Percentiles rank a stretch among this genome's conserved stretches.
Evolutionary conservation across 2,113 vertebrate genomes (phyloP).

Genomic region (Otocyon megalotis): DNA sequence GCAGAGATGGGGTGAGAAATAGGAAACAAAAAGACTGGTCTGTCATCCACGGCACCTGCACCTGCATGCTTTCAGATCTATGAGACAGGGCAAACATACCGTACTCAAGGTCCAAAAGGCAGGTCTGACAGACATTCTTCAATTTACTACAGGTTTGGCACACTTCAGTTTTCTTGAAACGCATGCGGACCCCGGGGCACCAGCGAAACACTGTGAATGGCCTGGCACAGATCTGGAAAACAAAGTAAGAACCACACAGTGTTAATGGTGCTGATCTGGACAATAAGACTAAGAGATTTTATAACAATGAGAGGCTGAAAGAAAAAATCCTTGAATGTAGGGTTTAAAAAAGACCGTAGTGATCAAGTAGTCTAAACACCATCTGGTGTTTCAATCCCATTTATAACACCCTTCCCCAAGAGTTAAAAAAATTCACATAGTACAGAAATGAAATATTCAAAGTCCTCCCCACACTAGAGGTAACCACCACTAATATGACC

Average conservation of each 20-base stretch:
- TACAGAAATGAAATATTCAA: constrained; percentile 37
- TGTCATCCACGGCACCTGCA: background rate
- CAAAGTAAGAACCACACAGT: background rate
- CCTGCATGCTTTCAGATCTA: background rate
- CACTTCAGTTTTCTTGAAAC: constrained; percentile 99
- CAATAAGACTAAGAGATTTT: background rate
- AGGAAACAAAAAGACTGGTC: background rate
- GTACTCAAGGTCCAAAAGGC: constrained; percentile 97
- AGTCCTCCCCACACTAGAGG: background rate
- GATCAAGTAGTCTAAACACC: constrained; percentile 7
- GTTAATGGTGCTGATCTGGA: background rate
- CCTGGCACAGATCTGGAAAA: constrained; percentile 95
- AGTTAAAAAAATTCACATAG: background rate
- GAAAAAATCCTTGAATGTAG: background rate
- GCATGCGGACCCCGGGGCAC: constrained; percentile 98
- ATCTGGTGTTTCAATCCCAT: background rate
- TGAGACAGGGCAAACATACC: constrained; percentile 87
- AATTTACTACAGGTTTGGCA: constrained; percentile 99
- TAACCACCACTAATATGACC: background rate
- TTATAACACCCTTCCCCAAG: background rate
- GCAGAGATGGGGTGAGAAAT: background rate
- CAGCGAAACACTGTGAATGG: constrained; percentile 99
- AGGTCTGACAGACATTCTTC: constrained; percentile 99
- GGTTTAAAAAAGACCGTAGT: background rate
- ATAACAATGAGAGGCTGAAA: background rate